These are phyloP conservation scores for Thera obeliscata DNA, from an alignment of 2,888 invertebrate species.

Conservation along the genomic window DNA sequence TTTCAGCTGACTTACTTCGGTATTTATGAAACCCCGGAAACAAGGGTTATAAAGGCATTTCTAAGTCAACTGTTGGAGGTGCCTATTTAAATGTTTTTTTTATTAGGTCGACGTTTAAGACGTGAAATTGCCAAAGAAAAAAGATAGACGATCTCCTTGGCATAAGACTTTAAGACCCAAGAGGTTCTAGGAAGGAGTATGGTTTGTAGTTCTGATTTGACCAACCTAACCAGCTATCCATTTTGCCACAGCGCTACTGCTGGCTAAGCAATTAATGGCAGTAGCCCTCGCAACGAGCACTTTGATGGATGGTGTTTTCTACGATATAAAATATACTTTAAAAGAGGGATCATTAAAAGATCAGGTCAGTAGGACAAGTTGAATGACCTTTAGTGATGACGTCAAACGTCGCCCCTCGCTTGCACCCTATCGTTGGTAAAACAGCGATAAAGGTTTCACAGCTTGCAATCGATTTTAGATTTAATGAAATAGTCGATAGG, in stretches of 20 bases:
- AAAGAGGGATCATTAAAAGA: slow-evolving; percentile 29
- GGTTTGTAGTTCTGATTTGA: neutral
- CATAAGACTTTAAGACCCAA: neutral
- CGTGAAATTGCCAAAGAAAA: too few species aligned
- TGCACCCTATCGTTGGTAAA: slow-evolving; percentile 23
- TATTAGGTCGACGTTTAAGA: too few species aligned
- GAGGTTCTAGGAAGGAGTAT: neutral
- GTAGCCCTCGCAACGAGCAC: neutral
- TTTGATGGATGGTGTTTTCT: slow-evolving; percentile 22
- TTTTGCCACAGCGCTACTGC: slow-evolving; percentile 11
- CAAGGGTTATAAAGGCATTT: too few species aligned
- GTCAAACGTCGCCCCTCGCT: slow-evolving; percentile 43
- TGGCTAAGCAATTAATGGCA: slow-evolving; percentile 1
- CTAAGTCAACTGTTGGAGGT: too few species aligned
- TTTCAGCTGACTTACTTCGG: too few species aligned
- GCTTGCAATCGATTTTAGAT: slow-evolving; percentile 8
- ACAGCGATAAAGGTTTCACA: slow-evolving; percentile 10
- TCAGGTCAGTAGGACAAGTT: slow-evolving; percentile 46
- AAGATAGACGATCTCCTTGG: too few species aligned
- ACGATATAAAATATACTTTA: slow-evolving; percentile 26
- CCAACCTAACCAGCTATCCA: slow-evolving; percentile 6
- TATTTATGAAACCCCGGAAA: too few species aligned
- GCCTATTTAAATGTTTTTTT: too few species aligned
- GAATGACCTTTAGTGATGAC: slow-evolving; percentile 43
- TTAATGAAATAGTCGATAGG: neutral